These are phyloP conservation scores for Stegophylla sp. DNA, from an alignment of 2,888 invertebrate genomes.

Conservation along the genomic window DNA sequence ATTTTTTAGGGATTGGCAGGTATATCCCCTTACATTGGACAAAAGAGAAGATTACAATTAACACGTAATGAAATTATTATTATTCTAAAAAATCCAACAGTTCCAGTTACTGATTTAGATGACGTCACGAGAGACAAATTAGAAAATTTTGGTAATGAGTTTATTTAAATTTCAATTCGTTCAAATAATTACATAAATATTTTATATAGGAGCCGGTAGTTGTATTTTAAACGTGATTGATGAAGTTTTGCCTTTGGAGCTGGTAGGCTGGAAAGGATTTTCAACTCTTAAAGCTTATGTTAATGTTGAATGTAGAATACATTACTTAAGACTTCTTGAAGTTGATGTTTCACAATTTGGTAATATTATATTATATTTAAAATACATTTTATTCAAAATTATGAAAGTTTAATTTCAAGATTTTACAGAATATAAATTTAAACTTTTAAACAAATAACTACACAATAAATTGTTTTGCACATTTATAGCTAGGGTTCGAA, in stretches of 20 bases:
- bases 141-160: slow-evolving; percentile 73
- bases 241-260: slow-evolving; percentile 68
- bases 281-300: slow-evolving; percentile 88
- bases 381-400: not conserved
- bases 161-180: slow-evolving; percentile 10
- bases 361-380: slow-evolving; percentile 64
- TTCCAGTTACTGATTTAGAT: slow-evolving; percentile 76
- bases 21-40: slow-evolving; percentile 75
- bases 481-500: no score
- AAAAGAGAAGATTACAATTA: slow-evolving; percentile 74
- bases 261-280: slow-evolving; percentile 92
- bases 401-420: no score
- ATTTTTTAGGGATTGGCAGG: slow-evolving; percentile 73
- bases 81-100: slow-evolving; percentile 81
- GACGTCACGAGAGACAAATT: slow-evolving; percentile 74
- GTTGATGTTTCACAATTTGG: slow-evolving; percentile 86
- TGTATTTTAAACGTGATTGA: slow-evolving; percentile 61
- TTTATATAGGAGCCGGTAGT: slow-evolving; percentile 57
- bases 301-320: slow-evolving; percentile 81
- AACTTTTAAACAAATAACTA: no score
- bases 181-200: slow-evolving; percentile 34
- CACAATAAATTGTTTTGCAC: no score
- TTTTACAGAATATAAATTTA: no score
- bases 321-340: slow-evolving; percentile 84
- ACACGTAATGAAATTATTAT: slow-evolving; percentile 78